Evolutionary conservation across 2,888 invertebrate species (phyloP), one percentile per base, ranked within the genome.

Genomic region (Meganola albula): DNA sequence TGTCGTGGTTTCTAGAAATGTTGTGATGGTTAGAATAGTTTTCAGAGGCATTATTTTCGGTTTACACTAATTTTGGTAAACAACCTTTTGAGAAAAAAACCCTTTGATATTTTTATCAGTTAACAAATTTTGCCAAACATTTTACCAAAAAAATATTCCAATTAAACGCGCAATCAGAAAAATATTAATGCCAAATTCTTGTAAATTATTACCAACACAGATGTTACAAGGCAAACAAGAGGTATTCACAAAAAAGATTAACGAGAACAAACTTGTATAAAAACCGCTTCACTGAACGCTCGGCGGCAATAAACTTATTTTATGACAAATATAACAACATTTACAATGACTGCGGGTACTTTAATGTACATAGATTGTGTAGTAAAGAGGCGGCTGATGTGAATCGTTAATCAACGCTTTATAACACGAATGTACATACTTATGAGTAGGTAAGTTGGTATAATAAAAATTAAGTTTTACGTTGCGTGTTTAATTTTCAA

Each of bases 201-300:
- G 68, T 71, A 74, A 76, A 74, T 75, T 74, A 78, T 74, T 61
- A 51, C 64, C 45, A 39, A 49, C 67, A 66, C 78, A 78, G 75
- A 74, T 77, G 77, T 70, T 77, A 61, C 69, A 50, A 46, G 53
- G 50, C 54, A 57, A 61, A 62, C 60, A 70, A 63, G 61, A 62
- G 64, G 62, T 63, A 59, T 65, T 65, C 53, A 63, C 52, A 66
- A 69, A 66, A 63, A 69, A 73, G 71, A 76, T 74, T 74, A 74
- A 76, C 69, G 68, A 58, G 55, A 56, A 47, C 51, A 43, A 56
- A 61, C 53, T 58, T 59, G 45, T 52, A 57, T 45, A 45, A 54
- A 61, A 72, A 63, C 46, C 52, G 55, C 53, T 48, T 54, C 55
- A 58, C 56, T 48, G 54, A 63, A 63, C 54, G 46, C 42, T 40